phyloP scores from a whole-genome alignment of 2,888 invertebrate species.

The Nebria brevicollis region DNA sequence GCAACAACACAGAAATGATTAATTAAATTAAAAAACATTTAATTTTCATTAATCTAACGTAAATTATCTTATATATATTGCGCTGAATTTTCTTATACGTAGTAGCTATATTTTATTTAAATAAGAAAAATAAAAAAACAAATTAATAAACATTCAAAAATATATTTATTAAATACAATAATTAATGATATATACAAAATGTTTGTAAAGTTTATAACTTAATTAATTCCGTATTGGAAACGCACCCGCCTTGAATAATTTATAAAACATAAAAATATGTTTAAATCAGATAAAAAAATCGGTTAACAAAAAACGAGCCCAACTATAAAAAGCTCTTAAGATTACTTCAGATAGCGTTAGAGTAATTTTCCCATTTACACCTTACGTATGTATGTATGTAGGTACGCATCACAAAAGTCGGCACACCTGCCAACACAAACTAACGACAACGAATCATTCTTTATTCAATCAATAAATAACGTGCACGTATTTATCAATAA shows the following conservation, averaged over 20 bases:
- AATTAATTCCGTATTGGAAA: not conserved
- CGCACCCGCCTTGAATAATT: not conserved
- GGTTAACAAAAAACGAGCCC: not conserved
- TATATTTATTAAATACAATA: too few relatives aligned
- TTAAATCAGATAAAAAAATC: not conserved
- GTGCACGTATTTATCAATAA: conserved; percentile 28
- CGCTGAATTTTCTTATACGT: too few relatives aligned
- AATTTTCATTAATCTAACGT: too few relatives aligned
- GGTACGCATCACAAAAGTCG: conserved; percentile 17
- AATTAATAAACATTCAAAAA: too few relatives aligned
- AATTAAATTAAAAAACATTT: too few relatives aligned
- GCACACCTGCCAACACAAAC: conserved; percentile 17
- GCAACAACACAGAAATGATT: too few relatives aligned
- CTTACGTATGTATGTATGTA: not conserved
- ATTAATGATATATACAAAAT: too few relatives aligned
- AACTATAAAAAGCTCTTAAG: conserved; percentile 36
- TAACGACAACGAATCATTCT: not conserved
- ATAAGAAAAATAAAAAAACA: too few relatives aligned
- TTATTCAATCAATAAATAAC: conserved; percentile 32
- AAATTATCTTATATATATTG: too few relatives aligned
- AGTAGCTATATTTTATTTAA: too few relatives aligned
- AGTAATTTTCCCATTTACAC: conserved; percentile 41
- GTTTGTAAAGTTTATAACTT: not conserved
- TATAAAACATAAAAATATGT: not conserved
- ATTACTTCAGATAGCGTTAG: conserved; percentile 22